phyloP scores from a whole-genome alignment of 2,888 invertebrate genomes.

The Machimus atricapillus region DNA sequence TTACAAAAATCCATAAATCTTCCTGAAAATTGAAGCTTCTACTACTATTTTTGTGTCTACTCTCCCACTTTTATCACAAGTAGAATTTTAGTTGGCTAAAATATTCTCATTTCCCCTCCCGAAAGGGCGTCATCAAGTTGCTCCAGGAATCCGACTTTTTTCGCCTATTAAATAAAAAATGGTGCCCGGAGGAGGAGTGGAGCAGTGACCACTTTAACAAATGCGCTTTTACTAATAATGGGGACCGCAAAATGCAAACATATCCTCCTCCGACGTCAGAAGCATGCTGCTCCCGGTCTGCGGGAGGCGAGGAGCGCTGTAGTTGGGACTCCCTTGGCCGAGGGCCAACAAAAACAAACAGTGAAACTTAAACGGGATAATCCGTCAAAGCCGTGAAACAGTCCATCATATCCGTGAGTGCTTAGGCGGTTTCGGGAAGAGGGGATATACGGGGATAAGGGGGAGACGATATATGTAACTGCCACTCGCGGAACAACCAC shows the following conservation, averaged over 20 bases:
- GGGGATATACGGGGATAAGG: too few species aligned
- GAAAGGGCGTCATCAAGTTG: not conserved
- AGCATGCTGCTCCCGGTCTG: not conserved
- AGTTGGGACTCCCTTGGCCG: not conserved
- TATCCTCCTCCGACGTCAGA: not conserved
- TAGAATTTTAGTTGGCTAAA: not conserved
- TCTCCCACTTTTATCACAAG: not conserved
- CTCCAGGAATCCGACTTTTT: not conserved
- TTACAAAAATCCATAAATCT: not conserved
- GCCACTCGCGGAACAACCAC: conserved; percentile 1
- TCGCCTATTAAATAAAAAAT: not conserved
- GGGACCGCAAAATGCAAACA: not conserved
- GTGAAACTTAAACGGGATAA: not conserved
- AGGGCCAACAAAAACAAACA: not conserved
- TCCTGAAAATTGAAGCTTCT: not conserved
- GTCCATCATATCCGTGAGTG: conserved; percentile 22
- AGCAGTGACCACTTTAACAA: not conserved
- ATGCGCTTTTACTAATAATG: not conserved
- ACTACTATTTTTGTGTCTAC: not conserved
- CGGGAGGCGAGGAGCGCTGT: not conserved
- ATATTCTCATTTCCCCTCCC: not conserved
- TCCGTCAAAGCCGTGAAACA: conserved; percentile 31
- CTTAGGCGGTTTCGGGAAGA: not conserved
- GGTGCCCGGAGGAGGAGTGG: not conserved
- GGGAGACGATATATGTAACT: conserved; percentile 1